A percentile compares a stretch with the other conserved stretches of the same genome.
Conservation (phyloP, 2,888 invertebrate genomes). For the Zele albiditarsus region DNA sequence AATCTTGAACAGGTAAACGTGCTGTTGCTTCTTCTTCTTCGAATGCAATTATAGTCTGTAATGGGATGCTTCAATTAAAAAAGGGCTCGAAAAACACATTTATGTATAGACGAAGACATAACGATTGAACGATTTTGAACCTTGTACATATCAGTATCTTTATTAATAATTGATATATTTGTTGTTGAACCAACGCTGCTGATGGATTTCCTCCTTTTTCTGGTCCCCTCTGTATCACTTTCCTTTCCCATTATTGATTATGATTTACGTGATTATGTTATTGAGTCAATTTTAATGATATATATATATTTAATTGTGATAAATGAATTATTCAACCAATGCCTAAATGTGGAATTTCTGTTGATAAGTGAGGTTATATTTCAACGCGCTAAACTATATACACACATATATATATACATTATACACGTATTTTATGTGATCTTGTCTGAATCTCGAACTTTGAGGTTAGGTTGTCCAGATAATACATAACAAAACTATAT, state of each 20-base stretch:
- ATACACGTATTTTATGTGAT: too few relatives aligned
- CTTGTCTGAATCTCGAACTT: too few relatives aligned
- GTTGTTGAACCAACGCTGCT: conserved; percentile 31
- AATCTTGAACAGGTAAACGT: conserved; percentile 81
- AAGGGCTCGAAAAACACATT: neutral
- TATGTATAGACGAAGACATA: neutral
- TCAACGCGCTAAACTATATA: too few relatives aligned
- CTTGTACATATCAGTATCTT: conserved; percentile 66
- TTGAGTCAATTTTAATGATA: too few relatives aligned
- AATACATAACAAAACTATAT: too few relatives aligned
- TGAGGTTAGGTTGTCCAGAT: too few relatives aligned
- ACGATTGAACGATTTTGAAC: conserved; percentile 49
- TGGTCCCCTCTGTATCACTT: conserved; percentile 61
- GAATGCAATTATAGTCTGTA: conserved; percentile 80
- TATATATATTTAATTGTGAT: neutral
- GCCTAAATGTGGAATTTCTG: too few relatives aligned
- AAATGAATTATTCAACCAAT: neutral
- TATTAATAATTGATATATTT: conserved; percentile 51
- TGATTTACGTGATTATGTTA: neutral
- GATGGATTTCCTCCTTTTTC: conserved; percentile 61
- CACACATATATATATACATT: too few relatives aligned
- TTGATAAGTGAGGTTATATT: too few relatives aligned
- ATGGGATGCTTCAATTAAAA: conserved; percentile 44
- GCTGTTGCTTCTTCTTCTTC: conserved; percentile 84
- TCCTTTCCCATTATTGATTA: conserved; percentile 63